Evolutionary conservation across 2,113 vertebrate species (phyloP), one percentile per base, ranked within the genome.

Genomic region (Agapornis roseicollis): DNA sequence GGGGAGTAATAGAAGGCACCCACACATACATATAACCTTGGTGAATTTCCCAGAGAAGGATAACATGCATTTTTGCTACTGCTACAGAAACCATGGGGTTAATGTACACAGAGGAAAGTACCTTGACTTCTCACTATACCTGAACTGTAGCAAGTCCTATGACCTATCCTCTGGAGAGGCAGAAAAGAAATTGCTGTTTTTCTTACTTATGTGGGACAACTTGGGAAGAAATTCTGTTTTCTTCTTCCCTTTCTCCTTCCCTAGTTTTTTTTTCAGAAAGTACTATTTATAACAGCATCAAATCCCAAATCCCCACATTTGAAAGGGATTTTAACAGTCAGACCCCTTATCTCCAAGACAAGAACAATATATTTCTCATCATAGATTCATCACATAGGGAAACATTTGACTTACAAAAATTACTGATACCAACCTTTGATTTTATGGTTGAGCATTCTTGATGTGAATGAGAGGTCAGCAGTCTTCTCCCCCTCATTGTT

Each of bases 401-500:
- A 89, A 90, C 24, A 90, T 94, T 80, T 89, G 46, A 82, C 87
- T 81, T 84, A 47, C 25, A 94, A 73, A 81, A 93, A 83, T 94
- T 91, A 85, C 37, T 53, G 63, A 82, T 79, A 89, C 19, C 49
- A 95, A 72, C 88, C 46, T 94, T 94, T 94, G 79, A 94, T 94
- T 95, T 84, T 95, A 95, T 89, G 88, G 72, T 70, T 87, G 93
- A 92, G 77, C 55, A 72, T 95, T 95, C 88, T 80, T 81, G 65
- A 86, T 93, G 96, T 91, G 80, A 93, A 69, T 88, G 73, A 87
- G 66, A 97, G 95, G 81, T 94, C 95, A 95, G 90, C 91, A 92
- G 41, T 53, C 88, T 88, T 94, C 66, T 91, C 92, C 71, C 83
- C 90, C 89, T 96, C 94, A 68, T 52, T 96, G 95, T 96, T 96